Conservation (phyloP, 2,113 vertebrate species). For the Sterrhoptilus dennistouni region DNA sequence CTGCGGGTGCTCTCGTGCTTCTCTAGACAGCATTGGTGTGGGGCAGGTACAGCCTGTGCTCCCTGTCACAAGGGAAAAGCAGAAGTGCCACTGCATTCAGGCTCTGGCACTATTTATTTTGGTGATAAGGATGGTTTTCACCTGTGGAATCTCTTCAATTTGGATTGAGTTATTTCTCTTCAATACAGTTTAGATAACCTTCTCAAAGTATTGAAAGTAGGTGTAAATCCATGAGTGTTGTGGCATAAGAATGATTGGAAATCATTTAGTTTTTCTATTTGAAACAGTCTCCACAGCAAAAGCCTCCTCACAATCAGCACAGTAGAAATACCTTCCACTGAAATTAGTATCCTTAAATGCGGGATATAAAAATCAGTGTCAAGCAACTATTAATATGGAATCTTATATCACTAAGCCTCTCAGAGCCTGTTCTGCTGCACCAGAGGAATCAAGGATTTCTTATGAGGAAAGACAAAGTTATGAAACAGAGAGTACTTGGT, state of each 20-base stretch:
- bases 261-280: not conserved
- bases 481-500: not conserved
- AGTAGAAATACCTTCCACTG: not conserved
- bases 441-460: not conserved
- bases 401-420: not conserved
- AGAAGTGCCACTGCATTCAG: not conserved
- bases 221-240: not conserved
- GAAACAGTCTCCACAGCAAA: not conserved
- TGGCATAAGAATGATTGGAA: not conserved
- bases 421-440: not conserved
- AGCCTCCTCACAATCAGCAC: not conserved
- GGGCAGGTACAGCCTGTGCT: too few relatives aligned
- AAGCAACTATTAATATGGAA: not conserved
- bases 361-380: not conserved
- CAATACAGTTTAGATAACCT: not conserved
- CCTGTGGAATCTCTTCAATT: not conserved
- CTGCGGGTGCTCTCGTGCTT: not conserved
- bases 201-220: not conserved
- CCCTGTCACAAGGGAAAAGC: not conserved
- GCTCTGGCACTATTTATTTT: not conserved
- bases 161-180: not conserved
- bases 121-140: not conserved
- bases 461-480: not conserved
- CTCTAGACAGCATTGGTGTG: accelerated
- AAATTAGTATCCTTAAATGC: not conserved